Evolutionary conservation across 2,888 invertebrate genomes (phyloP).

Genomic region (Drosophila formosana): DNA sequence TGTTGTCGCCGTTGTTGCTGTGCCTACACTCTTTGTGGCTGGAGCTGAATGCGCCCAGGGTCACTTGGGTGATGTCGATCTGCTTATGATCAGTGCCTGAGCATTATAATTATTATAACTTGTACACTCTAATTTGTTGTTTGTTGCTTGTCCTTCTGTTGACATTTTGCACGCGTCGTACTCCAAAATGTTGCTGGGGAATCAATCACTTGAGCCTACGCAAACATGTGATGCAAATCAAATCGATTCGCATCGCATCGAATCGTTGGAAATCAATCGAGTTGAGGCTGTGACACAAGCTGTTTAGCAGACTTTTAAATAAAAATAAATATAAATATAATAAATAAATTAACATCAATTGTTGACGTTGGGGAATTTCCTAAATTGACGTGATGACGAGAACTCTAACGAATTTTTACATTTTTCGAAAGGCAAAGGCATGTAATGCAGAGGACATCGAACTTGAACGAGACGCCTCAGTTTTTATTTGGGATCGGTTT

Average conservation of each 20-base stretch:
- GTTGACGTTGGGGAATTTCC: conserved; percentile 22
- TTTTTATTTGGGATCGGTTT: conserved; percentile 9
- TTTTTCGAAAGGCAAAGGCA: conserved; percentile 19
- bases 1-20: conserved; percentile 26
- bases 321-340: conserved; percentile 3
- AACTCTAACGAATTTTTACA: conserved; percentile 7
- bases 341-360: conserved; percentile 18
- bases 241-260: conserved; percentile 18
- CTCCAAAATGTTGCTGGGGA: conserved; percentile 30
- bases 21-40: conserved; percentile 33
- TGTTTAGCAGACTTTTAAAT: conserved; percentile 17
- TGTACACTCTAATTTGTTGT: conserved; percentile 47
- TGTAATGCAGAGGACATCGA: conserved; percentile 42
- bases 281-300: conserved; percentile 16
- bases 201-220: conserved; percentile 42
- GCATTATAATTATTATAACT: conserved; percentile 68
- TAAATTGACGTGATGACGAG: conserved; percentile 11
- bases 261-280: conserved; percentile 7
- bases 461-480: conserved; percentile 13
- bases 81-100: conserved; percentile 73
- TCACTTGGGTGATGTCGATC: conserved; percentile 64
- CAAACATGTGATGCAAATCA: conserved; percentile 24
- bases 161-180: conserved; percentile 77
- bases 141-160: conserved; percentile 77
- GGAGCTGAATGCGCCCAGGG: conserved; percentile 52